Base-by-base conservation (phyloP, 2,113 vertebrate genomes). In the Tupaia tana region DNA sequence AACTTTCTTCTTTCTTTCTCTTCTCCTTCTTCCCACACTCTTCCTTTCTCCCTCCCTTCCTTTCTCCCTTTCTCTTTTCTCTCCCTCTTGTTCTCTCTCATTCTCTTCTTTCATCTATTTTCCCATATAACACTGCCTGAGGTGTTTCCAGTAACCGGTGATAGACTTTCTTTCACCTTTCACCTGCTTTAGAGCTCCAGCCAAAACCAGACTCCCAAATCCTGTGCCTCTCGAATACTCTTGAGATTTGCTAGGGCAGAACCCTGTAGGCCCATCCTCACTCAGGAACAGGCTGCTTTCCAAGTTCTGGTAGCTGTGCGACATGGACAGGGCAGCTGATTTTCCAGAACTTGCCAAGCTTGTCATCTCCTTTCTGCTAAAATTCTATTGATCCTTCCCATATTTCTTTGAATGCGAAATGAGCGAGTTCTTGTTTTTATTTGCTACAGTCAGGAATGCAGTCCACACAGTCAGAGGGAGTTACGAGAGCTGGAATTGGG, bases 1-100 rank as follows among this genome's bases (percentile, higher is more conserved):
- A 94, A 70, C 29, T 66, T 12, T 83, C 83, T 92, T 54, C 15
- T 18, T 89, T 77, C 29, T 89, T 82, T 79, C 66, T 95, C 43
- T 67, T 71, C 6, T 77, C 43, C 43, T 43, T 43, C 43, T 43
- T 43, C 43, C 43, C 43, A 43, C 43, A 43, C 43, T 43, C 43
- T 43, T 43, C 43, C 43, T 43, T 43, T 5, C 5, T 43, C 43
- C 43, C 43, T 43, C 43, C 5, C 43, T 43, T 43, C 5, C 43
- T 43, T 43, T 43, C 43, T 43, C 43, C 43, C 43, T 43, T 43
- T 43, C 43, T 43, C 43, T 43, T 2, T 43, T 43, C 2, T 43
- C 43, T 3, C 43, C 43, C 43, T 43, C 43, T 43, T 43, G 43
- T 69, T 12, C 67, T 54, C 15, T 18, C 84, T 77, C 29, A 84